phyloP scores from a whole-genome alignment of 2,113 vertebrate genomes.

The Pogonocichla stellata region DNA sequence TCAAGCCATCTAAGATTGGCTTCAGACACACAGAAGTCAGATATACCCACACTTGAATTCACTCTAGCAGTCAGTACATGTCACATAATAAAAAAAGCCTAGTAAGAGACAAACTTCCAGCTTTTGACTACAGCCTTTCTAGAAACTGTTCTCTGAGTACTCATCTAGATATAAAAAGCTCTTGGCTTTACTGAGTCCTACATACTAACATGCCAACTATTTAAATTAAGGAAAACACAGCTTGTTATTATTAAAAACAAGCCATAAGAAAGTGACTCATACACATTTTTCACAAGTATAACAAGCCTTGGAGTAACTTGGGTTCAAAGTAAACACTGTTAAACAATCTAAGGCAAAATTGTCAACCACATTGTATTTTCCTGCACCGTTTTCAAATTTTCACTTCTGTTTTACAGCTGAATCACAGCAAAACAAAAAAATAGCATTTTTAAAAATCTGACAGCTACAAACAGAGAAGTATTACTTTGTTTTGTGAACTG shows the following conservation, averaged over 20 bases:
- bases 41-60: background rate
- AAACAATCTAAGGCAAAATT: background rate
- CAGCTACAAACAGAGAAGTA: background rate
- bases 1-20: background rate
- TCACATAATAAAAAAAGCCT: background rate
- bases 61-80: background rate
- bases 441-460: background rate
- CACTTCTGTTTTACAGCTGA: background rate
- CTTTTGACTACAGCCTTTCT: background rate
- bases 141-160: background rate
- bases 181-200: background rate
- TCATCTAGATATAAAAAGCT: background rate
- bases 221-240: background rate
- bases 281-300: background rate
- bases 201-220: background rate
- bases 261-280: background rate
- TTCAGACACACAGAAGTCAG: background rate
- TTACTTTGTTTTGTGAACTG: background rate
- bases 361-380: background rate
- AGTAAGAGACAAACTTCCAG: background rate
- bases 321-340: background rate
- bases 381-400: background rate
- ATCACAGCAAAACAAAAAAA: background rate
- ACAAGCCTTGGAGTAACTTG: background rate
- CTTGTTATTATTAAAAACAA: constrained; percentile 4